Evolutionary conservation across 2,797 vertebrate species (phyloP).

Genomic region (Holocentrus rufus): DNA sequence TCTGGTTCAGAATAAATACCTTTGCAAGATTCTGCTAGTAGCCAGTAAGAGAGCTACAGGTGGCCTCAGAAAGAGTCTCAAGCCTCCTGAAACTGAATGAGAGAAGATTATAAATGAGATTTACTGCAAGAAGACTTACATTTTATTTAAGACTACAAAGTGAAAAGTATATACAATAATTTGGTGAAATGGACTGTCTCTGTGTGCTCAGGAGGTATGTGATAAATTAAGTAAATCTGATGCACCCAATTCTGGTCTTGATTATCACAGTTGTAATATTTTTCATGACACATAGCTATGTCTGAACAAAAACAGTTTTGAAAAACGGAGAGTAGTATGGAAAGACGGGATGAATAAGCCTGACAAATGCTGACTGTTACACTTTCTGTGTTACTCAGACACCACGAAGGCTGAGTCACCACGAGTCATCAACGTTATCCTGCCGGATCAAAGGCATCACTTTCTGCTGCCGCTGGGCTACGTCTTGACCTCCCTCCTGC

Average conservation of each 20-base stretch:
- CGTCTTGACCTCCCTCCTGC: slow-evolving; percentile 88
- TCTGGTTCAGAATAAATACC: too few relatives aligned
- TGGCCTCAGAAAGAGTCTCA: neutral
- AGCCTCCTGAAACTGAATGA: neutral
- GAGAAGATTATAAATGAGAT: too few relatives aligned
- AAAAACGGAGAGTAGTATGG: too few relatives aligned
- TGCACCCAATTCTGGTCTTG: neutral
- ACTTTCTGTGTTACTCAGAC: slow-evolving; percentile 74
- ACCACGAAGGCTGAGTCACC: slow-evolving; percentile 80
- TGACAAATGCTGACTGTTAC: slow-evolving; percentile 38
- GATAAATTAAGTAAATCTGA: too few relatives aligned
- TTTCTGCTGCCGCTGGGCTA: slow-evolving; percentile 94
- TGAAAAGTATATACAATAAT: neutral
- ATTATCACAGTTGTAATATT: slow-evolving; percentile 23
- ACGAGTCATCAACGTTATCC: slow-evolving; percentile 91
- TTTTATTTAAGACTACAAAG: neutral
- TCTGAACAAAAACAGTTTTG: too few relatives aligned
- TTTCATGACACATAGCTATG: slow-evolving; percentile 12
- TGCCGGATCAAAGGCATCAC: slow-evolving; percentile 87
- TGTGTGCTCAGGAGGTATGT: slow-evolving; percentile 15
- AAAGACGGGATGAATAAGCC: slow-evolving; percentile 12
- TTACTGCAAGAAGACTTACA: too few relatives aligned
- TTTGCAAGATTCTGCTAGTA: too few relatives aligned
- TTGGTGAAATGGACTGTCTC: neutral
- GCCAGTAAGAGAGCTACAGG: too few relatives aligned